These are phyloP conservation scores for Drosophila barbarae DNA, from an alignment of 2,888 invertebrate species.

Conservation along the genomic window DNA sequence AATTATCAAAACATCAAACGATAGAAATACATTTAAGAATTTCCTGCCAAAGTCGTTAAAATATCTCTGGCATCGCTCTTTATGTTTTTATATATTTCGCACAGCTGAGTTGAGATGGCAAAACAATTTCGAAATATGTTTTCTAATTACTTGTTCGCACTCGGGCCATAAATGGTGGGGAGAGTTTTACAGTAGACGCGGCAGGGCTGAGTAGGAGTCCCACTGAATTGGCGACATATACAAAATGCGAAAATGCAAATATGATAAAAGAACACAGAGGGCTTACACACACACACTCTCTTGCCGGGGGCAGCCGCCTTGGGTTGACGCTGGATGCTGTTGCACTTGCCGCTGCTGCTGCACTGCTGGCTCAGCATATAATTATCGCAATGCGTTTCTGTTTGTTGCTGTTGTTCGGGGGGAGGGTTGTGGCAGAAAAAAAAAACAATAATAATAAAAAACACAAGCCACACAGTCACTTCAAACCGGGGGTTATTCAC, in stretches of 20 bases:
- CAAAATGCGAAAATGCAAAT: conserved; percentile 59
- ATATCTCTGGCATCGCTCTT: not conserved
- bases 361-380: conserved; percentile 46
- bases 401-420: conserved; percentile 30
- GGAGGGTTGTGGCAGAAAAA: conserved; percentile 20
- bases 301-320: conserved; percentile 17
- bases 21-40: not conserved
- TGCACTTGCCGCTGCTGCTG: conserved; percentile 20
- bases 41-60: not conserved
- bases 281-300: conserved; percentile 35
- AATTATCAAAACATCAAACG: conserved; percentile 7
- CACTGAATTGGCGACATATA: conserved; percentile 69
- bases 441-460: not conserved
- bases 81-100: not conserved
- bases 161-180: conserved; percentile 37
- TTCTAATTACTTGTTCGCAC: conserved; percentile 76
- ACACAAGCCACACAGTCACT: conserved; percentile 42
- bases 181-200: no score
- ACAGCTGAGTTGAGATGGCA: conserved; percentile 18
- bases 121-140: conserved; percentile 56
- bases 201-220: conserved; percentile 8
- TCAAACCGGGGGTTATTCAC: conserved; percentile 4
- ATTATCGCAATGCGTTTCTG: conserved; percentile 47
- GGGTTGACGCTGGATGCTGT: conserved; percentile 3
- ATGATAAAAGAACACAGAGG: conserved; percentile 65